Conservation (phyloP, 2,113 vertebrate species). For the Tachysurus vachellii region DNA sequence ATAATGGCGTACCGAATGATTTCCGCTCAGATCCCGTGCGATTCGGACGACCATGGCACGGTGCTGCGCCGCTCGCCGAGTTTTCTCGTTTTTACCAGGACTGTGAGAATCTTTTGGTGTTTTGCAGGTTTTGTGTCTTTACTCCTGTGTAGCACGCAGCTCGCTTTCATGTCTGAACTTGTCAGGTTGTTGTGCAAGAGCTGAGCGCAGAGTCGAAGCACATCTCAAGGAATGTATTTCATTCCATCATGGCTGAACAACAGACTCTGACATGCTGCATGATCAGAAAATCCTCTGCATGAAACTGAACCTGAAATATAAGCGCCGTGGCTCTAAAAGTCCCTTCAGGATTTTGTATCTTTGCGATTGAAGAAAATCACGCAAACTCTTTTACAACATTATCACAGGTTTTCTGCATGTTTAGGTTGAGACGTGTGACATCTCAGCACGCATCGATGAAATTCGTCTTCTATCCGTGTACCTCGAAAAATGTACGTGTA, state of each 20-base stretch:
- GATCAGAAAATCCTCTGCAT: neutral
- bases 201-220: slow-evolving; percentile 33
- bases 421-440: no score
- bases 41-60: neutral
- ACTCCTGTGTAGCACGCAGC: slow-evolving; percentile 53
- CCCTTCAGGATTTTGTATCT: no score
- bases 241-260: slow-evolving; percentile 62
- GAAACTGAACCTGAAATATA: neutral
- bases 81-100: neutral
- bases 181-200: slow-evolving; percentile 63
- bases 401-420: no score
- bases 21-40: neutral
- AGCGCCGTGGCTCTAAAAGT: neutral
- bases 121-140: neutral
- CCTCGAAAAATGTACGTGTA: no score
- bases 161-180: slow-evolving; percentile 66
- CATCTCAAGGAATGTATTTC: slow-evolving; percentile 62
- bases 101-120: neutral
- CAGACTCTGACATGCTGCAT: slow-evolving; percentile 56
- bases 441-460: no score
- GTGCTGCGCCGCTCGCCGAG: no score
- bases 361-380: no score
- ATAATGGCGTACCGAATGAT: neutral
- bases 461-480: no score
- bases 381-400: no score